Evolutionary conservation across 2,888 invertebrate genomes (phyloP), one percentile per base, ranked within the genome.

Genomic region (Adela reaumurella): DNA sequence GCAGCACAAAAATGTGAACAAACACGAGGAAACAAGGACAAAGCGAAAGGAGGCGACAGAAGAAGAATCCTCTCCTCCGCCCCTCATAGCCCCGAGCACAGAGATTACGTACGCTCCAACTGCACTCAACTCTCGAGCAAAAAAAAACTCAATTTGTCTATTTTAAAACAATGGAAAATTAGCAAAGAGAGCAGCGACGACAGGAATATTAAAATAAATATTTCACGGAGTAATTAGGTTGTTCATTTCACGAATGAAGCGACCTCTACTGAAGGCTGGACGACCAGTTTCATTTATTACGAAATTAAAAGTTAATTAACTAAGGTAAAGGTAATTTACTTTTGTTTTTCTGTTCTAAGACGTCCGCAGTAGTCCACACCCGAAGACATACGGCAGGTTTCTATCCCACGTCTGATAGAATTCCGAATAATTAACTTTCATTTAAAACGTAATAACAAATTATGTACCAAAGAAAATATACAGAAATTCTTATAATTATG

Each of bases 101-200:
- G 71, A 74, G 74, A 77, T 77, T 78, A 77, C 73, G 68, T 59
- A 65, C 70, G 74, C 73, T 72, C 70, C 68, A 68, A 69, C 72
- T 74, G 74, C 64, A 70, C 67, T 65, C 68, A 70, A 74, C 73
- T 76, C 70, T 68, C 68, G 74, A 73, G 74, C 73, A 77, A 74
- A 77, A n/a, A n/a, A 74, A 68, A 67, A 55, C 70, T 64, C 68
- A 68, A 74, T 70, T 72, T 65, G 66, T 62, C 64, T 57, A 70
- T 62, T 74, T 71, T 69, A 71, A 70, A 74, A 70, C 67, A 71
- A 67, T 62, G 60, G 64, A 63, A 68, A 69, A 73, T 74, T 71
- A 74, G 69, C 62, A 67, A 68, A 69, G 66, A 65, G 60, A 61
- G 62, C 51, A 65, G 63, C 68, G 72, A 19, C 74, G 73, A 74